Conservation (phyloP, 2,888 invertebrate genomes). For the Flabesymbios commensalis region DNA sequence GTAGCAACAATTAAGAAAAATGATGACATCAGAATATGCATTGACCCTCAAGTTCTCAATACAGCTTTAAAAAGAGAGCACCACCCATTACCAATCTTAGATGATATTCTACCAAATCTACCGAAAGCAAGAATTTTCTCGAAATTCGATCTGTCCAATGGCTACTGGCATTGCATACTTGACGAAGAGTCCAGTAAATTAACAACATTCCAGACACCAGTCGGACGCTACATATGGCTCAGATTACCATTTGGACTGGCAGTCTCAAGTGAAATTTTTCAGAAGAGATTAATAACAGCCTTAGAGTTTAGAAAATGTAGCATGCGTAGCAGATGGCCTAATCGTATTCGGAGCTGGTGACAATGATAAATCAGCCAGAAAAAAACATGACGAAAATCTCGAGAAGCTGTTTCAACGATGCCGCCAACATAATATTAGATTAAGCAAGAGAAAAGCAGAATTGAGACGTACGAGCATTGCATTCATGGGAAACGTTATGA, state of each 20-base stretch:
- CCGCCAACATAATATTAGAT: background rate
- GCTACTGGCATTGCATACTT: constrained; percentile 12
- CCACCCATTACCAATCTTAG: constrained; percentile 8
- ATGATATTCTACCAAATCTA: constrained; percentile 18
- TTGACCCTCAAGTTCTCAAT: constrained; percentile 16
- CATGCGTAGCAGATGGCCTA: constrained; percentile 15
- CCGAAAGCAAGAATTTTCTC: constrained; percentile 8
- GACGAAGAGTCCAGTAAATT: constrained; percentile 12
- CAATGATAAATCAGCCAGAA: background rate
- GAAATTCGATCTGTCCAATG: constrained; percentile 14
- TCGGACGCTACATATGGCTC: constrained; percentile 16
- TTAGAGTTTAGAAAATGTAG: constrained; percentile 3
- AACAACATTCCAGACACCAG: constrained; percentile 19
- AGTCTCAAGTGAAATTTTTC: constrained; percentile 14
- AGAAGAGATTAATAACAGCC: constrained; percentile 12
- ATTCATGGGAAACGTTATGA: constrained; percentile 2
- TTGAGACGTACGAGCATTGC: background rate
- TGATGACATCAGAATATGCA: constrained; percentile 13
- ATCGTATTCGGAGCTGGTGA: constrained; percentile 4
- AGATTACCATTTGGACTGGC: constrained; percentile 15
- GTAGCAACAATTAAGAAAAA: constrained; percentile 5
- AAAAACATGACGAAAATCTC: background rate
- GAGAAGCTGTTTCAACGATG: constrained; percentile 8
- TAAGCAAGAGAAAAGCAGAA: background rate
- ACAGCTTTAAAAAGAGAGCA: constrained; percentile 12